A percentile compares a stretch with the other conserved stretches of the same genome.
Conservation (phyloP, 2,113 vertebrate species). For the Elephantulus edwardii region DNA sequence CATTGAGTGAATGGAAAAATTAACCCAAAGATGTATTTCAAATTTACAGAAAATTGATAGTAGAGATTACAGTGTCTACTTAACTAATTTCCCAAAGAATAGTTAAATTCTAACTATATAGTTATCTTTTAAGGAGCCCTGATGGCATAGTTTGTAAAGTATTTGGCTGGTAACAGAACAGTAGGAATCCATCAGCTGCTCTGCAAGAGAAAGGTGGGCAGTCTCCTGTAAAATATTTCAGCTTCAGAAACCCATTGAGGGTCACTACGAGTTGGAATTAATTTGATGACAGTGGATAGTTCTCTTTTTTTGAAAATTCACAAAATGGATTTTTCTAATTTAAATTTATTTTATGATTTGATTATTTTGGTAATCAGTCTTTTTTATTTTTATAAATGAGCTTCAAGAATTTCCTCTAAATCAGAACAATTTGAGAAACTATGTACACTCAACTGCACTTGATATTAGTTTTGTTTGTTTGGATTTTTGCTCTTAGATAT, state of each 20-base stretch:
- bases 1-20: constrained; percentile 32
- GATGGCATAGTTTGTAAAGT: no score
- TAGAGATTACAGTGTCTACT: not conserved
- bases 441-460: not conserved
- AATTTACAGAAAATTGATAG: constrained; percentile 24
- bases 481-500: constrained; percentile 32
- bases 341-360: not conserved
- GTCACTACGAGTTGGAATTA: no score
- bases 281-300: no score
- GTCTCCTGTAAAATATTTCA: no score
- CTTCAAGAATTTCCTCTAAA: constrained; percentile 33
- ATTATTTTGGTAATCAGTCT: constrained; percentile 32
- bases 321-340: constrained; percentile 16
- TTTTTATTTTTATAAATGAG: not conserved
- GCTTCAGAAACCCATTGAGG: no score
- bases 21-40: constrained; percentile 35
- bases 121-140: no score
- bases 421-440: not conserved
- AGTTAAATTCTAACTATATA: constrained; percentile 43
- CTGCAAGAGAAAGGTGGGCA: no score
- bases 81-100: constrained; percentile 25
- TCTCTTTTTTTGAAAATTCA: constrained; percentile 46
- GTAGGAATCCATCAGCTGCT: no score
- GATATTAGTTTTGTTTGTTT: constrained; percentile 25
- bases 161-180: no score